Evolutionary conservation across 2,113 vertebrate species (phyloP), one percentile per base, ranked within the genome.

Genomic region (Loxodonta africana): DNA sequence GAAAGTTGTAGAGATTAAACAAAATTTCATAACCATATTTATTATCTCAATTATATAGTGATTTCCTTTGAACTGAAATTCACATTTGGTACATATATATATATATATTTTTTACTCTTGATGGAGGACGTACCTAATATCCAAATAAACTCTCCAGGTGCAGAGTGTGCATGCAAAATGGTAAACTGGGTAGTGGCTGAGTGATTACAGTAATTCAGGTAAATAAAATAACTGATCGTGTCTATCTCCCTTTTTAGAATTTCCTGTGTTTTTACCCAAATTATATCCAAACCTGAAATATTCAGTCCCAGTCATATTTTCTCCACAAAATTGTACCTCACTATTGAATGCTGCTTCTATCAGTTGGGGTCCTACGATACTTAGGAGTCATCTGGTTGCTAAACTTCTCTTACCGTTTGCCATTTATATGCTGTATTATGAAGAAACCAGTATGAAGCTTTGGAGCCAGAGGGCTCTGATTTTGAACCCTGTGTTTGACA

Each of bases 61-160:
- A 78, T 88, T 91, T 51, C 18, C 65, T 83, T 90, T 81, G 2
- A 74, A 46, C 6, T 76, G 25, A 33, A 23, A 60, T 90, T 87
- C 44, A 51, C 4, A 84, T 86, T 82, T 37, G 78, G n/a, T 30
- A 20, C 18, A 53, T 63, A 26, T 65, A 62, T 25, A 9, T 57
- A 26, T 21, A 23, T 63, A 11, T 76, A 62, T 94, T 84, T 1
- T 67, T 20, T 5, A 67, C 26, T 7, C 17, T 46, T 25, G 17
- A 57, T 88, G 8, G 60, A 92, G 48, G 8, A 57, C 93, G 17
- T 48, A 83, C 23, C 88, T 83, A 88, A 76, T 83, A 84, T 91
- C 62, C 88, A 96, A 95, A 95, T 94, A 60, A 88, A 85, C 20
- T 83, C 63, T 63, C 77, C 93, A 95, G 77, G 85, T 91, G 67